These are phyloP conservation scores for Criorhina ranunculi DNA, from an alignment of 2,888 invertebrate species.

Conservation along the genomic window DNA sequence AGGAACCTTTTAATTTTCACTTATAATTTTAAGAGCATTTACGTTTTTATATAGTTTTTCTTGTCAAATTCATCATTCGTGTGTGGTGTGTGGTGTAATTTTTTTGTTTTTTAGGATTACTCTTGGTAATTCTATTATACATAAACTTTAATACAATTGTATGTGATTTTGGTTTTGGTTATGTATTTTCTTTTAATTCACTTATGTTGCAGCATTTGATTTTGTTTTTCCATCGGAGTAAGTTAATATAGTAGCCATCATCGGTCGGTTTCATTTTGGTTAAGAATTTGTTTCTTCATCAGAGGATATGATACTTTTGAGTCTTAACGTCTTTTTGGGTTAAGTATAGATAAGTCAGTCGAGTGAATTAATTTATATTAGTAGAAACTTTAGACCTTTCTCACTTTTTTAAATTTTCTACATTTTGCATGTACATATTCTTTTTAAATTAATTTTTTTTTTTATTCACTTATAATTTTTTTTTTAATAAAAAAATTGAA, in stretches of 20 bases:
- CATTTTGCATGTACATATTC: constrained; percentile 16
- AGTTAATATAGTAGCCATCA: constrained; percentile 17
- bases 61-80: constrained; percentile 1
- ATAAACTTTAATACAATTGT: constrained; percentile 20
- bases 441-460: constrained; percentile 23
- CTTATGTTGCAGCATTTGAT: constrained; percentile 17
- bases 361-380: constrained; percentile 31
- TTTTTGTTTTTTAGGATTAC: constrained; percentile 7
- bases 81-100: not conserved
- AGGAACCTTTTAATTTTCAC: constrained; percentile 79
- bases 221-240: constrained; percentile 27
- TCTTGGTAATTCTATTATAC: constrained; percentile 18
- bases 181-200: not conserved
- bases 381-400: constrained; percentile 35
- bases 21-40: constrained; percentile 71
- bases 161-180: not conserved
- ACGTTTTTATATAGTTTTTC: constrained; percentile 23
- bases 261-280: constrained; percentile 18
- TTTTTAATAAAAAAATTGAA: constrained; percentile 49
- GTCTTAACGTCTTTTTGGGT: constrained; percentile 51
- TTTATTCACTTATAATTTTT: constrained; percentile 37
- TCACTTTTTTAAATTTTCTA: constrained; percentile 7
- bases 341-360: constrained; percentile 71
- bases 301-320: constrained; percentile 72
- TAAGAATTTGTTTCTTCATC: constrained; percentile 49